phyloP scores from a whole-genome alignment of 2,113 vertebrate genomes.

The Vicugna pacos region DNA sequence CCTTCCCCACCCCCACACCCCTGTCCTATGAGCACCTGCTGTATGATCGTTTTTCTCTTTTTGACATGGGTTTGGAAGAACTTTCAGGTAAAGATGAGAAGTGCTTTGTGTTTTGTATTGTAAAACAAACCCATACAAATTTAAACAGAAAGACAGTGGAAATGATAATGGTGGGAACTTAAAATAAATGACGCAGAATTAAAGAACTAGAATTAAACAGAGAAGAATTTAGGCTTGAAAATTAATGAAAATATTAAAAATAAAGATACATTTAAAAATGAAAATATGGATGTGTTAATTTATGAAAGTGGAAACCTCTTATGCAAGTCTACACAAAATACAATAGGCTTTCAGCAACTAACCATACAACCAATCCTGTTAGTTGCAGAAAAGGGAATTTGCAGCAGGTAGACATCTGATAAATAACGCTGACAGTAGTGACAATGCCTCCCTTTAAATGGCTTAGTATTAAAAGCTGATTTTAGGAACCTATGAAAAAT shows the following conservation, averaged over 20 bases:
- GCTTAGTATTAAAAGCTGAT: constrained; percentile 55
- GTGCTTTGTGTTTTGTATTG: constrained; percentile 7
- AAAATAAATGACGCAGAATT: constrained; percentile 28
- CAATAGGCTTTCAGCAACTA: not conserved
- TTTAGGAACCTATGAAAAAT: constrained; percentile 57
- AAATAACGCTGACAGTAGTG: not conserved
- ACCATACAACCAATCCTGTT: not conserved
- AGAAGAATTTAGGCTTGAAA: constrained; percentile 50
- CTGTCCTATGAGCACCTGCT: not conserved
- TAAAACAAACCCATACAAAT: constrained; percentile 52
- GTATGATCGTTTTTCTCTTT: not conserved
- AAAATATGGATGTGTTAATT: constrained; percentile 30
- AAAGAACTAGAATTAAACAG: constrained; percentile 19
- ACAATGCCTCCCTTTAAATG: constrained; percentile 30
- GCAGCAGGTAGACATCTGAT: constrained; percentile 1
- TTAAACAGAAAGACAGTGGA: constrained; percentile 34
- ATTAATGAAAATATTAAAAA: constrained; percentile 53
- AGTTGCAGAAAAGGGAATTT: constrained; percentile 26
- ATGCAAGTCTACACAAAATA: constrained; percentile 55
- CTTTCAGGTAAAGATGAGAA: constrained; percentile 41
- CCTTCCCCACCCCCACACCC: not conserved
- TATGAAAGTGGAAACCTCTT: constrained; percentile 37
- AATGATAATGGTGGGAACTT: constrained; percentile 35
- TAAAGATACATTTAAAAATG: not conserved
- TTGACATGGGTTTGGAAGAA: constrained; percentile 2